Evolutionary conservation across 2,888 invertebrate genomes (phyloP), one percentile per base, ranked within the genome.

Genomic region (Ditylenchus weischeri): DNA sequence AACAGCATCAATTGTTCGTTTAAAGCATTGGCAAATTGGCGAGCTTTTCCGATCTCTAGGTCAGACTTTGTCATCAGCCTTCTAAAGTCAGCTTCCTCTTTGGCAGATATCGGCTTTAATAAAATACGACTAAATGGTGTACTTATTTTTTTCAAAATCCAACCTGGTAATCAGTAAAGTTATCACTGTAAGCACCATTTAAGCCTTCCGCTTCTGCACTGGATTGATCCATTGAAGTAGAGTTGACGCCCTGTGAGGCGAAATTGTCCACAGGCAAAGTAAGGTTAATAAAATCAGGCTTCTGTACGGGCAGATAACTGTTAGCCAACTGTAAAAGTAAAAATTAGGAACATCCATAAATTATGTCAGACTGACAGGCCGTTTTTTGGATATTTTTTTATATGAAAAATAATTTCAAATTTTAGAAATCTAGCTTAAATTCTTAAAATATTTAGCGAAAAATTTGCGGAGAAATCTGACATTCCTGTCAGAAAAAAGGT

Each of bases 41-140:
- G 87, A 68, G 93, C 90, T 87, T 93, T 89, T 78, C 91, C 90
- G 69, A 93, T 90, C n/a, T 91, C 92, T 84, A 90, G 90, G 83
- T 91, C 90, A 81, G 90, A 91, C 74, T 90, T 89, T 15, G 89
- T 88, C 86, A 96, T 90, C 72, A 96, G 86, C 76, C 89, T 89
- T 65, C 89, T 89, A 69, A 93, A 86, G 84, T 92, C 94, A 35
- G 88, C 87, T 77, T 69, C 69, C 54, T 68, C 68, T 43, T 68
- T 68, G 36, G 29, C 29, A 8, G 66, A 35, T 23, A 68, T 68
- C 11, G 59, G 65, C 66, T 68, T 11, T 6, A 43, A 43, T 10
- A 43, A 10, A 10, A 43, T 43, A 43, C 15, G 43, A 10, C 15
- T 43, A 43, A 15, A 43, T 6, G 15, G 8, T 2, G 15, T 15